Conservation (phyloP, 2,888 invertebrate species). For the Drosophila lacicola region DNA sequence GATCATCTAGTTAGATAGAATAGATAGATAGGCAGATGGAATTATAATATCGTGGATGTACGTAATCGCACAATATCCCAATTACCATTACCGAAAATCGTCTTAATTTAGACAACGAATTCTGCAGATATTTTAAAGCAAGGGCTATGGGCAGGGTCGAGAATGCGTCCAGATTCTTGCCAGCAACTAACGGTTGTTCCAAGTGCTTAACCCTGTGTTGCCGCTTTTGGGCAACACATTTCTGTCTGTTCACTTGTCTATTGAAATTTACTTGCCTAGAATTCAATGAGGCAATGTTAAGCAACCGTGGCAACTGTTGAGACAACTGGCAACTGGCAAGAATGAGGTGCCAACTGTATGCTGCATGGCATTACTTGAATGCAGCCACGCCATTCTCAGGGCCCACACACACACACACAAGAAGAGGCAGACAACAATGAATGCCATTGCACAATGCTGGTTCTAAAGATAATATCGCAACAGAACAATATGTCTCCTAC, state of each 20-base stretch:
- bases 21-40: too few relatives aligned
- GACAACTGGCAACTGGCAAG: constrained; percentile 8
- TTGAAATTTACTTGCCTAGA: not conserved
- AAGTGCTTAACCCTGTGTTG: not conserved
- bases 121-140: too few relatives aligned
- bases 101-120: too few relatives aligned
- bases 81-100: too few relatives aligned
- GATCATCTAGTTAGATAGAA: too few relatives aligned
- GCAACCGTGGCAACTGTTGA: constrained; percentile 7
- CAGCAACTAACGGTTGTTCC: not conserved
- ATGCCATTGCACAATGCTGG: not conserved
- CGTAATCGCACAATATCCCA: too few relatives aligned
- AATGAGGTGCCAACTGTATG: not conserved
- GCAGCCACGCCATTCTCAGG: too few relatives aligned
- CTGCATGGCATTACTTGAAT: not conserved
- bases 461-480: not conserved
- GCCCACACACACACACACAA: too few relatives aligned
- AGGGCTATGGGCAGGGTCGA: too few relatives aligned
- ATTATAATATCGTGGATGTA: too few relatives aligned
- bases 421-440: not conserved
- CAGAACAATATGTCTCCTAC: not conserved
- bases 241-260: not conserved
- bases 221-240: not conserved
- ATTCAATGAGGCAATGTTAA: constrained; percentile 10
- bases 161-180: not conserved